Evolutionary conservation across 2,113 vertebrate species (phyloP).

Genomic region (Gopherus evgoodei): DNA sequence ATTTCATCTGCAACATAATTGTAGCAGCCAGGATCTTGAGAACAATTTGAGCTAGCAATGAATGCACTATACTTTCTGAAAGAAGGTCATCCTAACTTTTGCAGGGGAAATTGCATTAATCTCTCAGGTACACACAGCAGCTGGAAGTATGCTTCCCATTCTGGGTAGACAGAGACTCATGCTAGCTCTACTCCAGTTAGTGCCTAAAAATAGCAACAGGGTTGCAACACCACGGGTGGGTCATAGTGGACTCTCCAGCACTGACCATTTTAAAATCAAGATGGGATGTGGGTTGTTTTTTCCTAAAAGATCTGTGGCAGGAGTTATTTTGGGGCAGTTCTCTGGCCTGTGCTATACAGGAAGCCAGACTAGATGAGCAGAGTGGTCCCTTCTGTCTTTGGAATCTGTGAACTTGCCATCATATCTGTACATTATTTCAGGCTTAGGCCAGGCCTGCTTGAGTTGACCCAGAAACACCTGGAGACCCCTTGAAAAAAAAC

Average conservation of each 20-base stretch:
- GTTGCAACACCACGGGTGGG: neutral
- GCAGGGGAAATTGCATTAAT: neutral
- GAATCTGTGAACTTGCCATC: neutral
- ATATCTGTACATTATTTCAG: neutral
- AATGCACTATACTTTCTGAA: rapidly evolving
- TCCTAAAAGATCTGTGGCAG: neutral
- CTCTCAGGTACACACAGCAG: neutral
- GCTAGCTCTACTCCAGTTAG: neutral
- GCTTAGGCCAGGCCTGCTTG: neutral
- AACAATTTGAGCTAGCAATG: neutral
- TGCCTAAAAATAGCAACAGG: neutral
- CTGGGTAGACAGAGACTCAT: neutral
- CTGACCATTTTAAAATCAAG: neutral
- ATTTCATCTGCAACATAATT: neutral
- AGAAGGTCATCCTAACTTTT: neutral
- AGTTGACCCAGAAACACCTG: neutral
- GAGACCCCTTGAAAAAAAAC: neutral
- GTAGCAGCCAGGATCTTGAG: neutral
- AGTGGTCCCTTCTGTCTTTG: neutral
- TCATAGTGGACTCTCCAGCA: neutral
- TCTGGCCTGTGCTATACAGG: neutral
- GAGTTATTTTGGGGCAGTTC: neutral
- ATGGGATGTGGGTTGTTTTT: neutral
- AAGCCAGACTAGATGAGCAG: too few species aligned
- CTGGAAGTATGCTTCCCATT: neutral